phyloP scores from a whole-genome alignment of 2,113 vertebrate genomes.

The Carollia perspicillata region DNA sequence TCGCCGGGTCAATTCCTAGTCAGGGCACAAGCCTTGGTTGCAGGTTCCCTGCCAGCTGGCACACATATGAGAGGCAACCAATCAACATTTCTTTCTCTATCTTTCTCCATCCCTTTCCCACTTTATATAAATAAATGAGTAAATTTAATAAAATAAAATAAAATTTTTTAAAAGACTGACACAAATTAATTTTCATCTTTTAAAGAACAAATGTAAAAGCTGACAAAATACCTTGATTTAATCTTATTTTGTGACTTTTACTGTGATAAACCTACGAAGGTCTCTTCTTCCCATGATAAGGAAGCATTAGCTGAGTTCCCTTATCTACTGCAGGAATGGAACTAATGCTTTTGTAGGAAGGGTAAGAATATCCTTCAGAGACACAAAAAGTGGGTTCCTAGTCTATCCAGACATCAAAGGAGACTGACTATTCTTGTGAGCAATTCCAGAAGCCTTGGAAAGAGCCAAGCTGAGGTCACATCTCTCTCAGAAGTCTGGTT shows the following conservation, averaged over 20 bases:
- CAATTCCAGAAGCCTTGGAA: neutral
- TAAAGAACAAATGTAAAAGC: constrained; percentile 10
- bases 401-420: neutral
- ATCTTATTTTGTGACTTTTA: neutral
- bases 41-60: too few species aligned
- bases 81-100: too few species aligned
- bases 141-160: too few species aligned
- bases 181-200: neutral
- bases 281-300: neutral
- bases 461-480: neutral
- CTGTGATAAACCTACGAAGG: neutral
- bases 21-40: too few species aligned
- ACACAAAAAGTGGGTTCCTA: neutral
- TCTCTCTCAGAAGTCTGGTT: neutral
- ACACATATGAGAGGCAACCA: too few species aligned
- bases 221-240: neutral
- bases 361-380: neutral
- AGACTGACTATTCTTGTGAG: neutral
- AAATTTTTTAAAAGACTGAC: neutral
- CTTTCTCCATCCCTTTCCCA: too few species aligned
- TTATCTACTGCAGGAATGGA: neutral
- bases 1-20: too few species aligned
- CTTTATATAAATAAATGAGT: too few species aligned
- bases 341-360: neutral
- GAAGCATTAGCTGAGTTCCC: neutral